phyloP scores from a whole-genome alignment of 64 coral and sea anemone species.

The Cladopsammia gracilis region DNA sequence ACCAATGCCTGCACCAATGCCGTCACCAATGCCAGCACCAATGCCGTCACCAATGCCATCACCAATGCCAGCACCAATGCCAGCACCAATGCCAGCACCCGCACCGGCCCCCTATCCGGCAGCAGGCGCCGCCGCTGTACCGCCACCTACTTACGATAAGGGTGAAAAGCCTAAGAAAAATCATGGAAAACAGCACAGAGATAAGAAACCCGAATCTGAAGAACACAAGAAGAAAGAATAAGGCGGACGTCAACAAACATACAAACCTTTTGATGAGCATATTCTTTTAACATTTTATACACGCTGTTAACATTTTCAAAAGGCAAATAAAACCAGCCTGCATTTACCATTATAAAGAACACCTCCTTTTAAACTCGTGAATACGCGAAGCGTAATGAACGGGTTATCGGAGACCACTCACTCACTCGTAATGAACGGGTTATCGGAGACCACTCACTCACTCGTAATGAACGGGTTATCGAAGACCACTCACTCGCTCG shows the following conservation, averaged over 20 bases:
- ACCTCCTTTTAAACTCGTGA: too few relatives aligned
- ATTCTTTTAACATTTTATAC: too few relatives aligned
- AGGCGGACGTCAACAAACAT: background rate
- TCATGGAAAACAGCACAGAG: background rate
- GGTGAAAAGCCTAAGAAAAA: background rate
- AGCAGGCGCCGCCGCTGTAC: background rate
- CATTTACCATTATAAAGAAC: too few relatives aligned
- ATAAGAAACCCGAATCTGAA: background rate
- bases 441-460: too few relatives aligned
- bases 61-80: slow-evolving; percentile 17
- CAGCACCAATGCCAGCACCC: background rate
- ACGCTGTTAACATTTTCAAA: background rate
- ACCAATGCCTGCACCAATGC: background rate
- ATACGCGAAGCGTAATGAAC: too few relatives aligned
- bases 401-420: too few relatives aligned
- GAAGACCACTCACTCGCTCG: too few relatives aligned
- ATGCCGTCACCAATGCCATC: slow-evolving; percentile 8
- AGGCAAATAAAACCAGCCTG: background rate
- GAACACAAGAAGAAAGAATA: background rate
- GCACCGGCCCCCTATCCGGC: background rate
- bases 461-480: too few relatives aligned
- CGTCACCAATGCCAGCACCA: slow-evolving; percentile 21
- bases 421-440: too few relatives aligned
- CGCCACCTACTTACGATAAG: background rate
- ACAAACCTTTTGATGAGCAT: too few relatives aligned